Evolutionary conservation across 2,113 vertebrate species (phyloP), one percentile per base, ranked within the genome.

Genomic region (Erpornis zantholeuca): DNA sequence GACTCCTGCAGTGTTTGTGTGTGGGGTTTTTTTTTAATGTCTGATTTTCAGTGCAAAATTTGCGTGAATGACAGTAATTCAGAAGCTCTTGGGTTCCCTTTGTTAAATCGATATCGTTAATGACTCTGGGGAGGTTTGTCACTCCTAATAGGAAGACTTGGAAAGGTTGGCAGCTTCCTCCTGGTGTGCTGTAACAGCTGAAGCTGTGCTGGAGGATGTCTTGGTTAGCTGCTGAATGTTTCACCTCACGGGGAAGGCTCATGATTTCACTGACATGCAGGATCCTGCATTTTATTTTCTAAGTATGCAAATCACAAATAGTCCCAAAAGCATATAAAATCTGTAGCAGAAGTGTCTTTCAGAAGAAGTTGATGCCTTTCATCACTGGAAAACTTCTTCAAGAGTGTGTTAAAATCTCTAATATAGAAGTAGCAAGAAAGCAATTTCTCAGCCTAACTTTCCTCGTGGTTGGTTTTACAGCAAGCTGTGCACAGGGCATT

Each of bases 361-460:
- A 72, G 53, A 52, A 93, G 33, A 83, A 72, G 16, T 10, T 4
- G 1, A 76, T 52, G n/a, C 69, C 23, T 83, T 84, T 22, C 25
- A 35, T 88, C 57, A 11, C 69, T 82, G 53, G 54, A 76, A 70
- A 92, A 35, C 16, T 59, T 73, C 61, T 33, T 22, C 21, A 82
- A 53, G 29, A 11, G 13, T 71, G 11, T 23, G 27, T 69, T 94
- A 42, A 72, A 42, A 75, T 85, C 49, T 71, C 33, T 76, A 42
- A 87, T 91, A 85, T 93, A 82, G 89, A 94, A 95, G 77, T 70
- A 96, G 52, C 95, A 94, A 94, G 91, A 94, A 96, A 92, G 72
- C 61, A 11, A n/a, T 92, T 91, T 87, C 53, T 92, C 68, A 64
- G 50, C 25, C 56, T 60, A 2, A 27, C 69, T 84, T 68, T 52